phyloP scores from a whole-genome alignment of 2,797 vertebrate species.

The Mormyrus hasselquistii region DNA sequence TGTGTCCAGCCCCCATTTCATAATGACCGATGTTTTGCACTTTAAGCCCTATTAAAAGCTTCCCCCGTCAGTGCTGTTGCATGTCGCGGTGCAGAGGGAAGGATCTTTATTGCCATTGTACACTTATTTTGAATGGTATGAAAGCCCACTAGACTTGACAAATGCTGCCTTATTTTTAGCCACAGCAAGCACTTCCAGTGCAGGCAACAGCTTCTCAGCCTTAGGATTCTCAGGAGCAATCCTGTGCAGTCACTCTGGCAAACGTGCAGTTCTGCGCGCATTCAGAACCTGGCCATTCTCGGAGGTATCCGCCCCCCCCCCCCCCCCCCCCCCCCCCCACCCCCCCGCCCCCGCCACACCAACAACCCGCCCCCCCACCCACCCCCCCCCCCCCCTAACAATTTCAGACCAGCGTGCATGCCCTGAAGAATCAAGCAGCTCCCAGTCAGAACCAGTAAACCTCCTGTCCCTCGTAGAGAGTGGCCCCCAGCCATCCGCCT shows the following conservation, averaged over 20 bases:
- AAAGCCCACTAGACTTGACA: neutral
- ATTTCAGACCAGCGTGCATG: too few species aligned
- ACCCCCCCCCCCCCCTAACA: too few species aligned
- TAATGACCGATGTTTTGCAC: neutral
- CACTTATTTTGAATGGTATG: neutral
- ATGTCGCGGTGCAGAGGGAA: neutral
- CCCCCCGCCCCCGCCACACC: too few species aligned
- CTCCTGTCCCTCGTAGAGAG: neutral
- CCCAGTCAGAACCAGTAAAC: neutral
- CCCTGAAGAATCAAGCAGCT: neutral
- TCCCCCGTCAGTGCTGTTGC: neutral
- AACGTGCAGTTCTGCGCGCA: neutral
- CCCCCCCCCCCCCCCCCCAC: too few species aligned
- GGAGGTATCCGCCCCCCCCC: neutral
- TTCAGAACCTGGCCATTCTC: neutral
- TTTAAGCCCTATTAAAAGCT: neutral
- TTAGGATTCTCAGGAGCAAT: neutral
- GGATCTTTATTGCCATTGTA: neutral
- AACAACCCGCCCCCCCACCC: neutral
- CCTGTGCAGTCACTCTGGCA: neutral
- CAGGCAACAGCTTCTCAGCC: neutral
- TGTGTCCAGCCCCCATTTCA: neutral
- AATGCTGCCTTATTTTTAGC: neutral
- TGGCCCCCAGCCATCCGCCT: neutral
- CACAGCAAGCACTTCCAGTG: neutral